Evolutionary conservation across 2,113 vertebrate species (phyloP).

Genomic region (Neogobius melanostomus): DNA sequence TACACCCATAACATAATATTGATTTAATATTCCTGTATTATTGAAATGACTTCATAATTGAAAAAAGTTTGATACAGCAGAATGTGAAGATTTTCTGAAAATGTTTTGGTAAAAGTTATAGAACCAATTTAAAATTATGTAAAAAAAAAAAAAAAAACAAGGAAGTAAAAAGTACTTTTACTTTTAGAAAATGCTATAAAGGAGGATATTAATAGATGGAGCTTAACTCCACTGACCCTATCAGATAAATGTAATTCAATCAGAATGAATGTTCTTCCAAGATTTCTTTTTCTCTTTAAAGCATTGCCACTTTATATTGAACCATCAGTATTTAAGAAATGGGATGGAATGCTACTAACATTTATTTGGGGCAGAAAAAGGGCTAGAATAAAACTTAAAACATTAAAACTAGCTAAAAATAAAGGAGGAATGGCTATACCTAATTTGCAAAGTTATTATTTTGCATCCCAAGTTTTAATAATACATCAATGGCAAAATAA

Average conservation of each 20-base stretch:
- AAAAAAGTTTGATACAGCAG: too few relatives aligned
- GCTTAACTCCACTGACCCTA: too few relatives aligned
- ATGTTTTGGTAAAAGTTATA: too few relatives aligned
- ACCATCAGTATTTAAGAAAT: not conserved
- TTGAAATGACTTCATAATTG: too few relatives aligned
- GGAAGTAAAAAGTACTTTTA: too few relatives aligned
- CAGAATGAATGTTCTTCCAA: not conserved
- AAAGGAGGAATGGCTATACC: not conserved
- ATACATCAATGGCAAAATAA: not conserved
- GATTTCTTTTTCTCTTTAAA: not conserved
- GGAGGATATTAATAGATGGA: not conserved
- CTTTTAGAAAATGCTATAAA: not conserved
- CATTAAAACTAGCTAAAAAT: not conserved
- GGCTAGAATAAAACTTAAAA: not conserved
- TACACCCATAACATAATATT: too few relatives aligned
- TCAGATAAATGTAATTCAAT: not conserved
- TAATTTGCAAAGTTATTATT: not conserved
- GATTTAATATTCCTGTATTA: too few relatives aligned
- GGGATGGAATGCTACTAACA: not conserved
- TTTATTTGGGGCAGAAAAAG: not conserved
- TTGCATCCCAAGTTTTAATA: too few relatives aligned
- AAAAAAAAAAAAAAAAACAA: too few relatives aligned
- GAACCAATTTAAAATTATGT: too few relatives aligned
- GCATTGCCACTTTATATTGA: too few relatives aligned
- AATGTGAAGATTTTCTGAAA: too few relatives aligned